These are phyloP conservation scores for Vannuccia rotundouncinata DNA, from an alignment of 2,888 invertebrate species.

Conservation along the genomic window DNA sequence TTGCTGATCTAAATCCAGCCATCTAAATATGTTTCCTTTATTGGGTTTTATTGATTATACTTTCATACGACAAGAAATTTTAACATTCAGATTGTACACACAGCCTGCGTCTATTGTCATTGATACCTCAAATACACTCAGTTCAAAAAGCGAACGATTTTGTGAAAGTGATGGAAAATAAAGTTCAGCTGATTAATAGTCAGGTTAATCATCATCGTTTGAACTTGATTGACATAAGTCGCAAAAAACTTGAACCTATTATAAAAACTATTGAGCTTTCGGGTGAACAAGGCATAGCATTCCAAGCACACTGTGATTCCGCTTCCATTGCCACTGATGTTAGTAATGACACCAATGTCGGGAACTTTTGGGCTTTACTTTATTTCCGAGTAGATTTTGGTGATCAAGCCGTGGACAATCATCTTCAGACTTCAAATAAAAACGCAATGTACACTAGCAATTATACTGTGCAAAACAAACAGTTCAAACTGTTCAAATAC, in stretches of 20 bases:
- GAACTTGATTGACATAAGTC: not conserved
- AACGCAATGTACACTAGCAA: not conserved
- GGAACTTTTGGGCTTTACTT: not conserved
- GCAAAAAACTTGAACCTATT: not conserved
- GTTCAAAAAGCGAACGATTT: constrained; percentile 3
- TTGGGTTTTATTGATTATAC: not conserved
- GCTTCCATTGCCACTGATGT: not conserved
- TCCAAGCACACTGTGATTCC: not conserved
- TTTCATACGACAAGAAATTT: too few relatives aligned
- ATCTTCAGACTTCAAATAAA: not conserved
- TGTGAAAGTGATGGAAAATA: constrained; percentile 11
- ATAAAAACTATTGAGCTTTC: not conserved
- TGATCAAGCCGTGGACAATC: not conserved
- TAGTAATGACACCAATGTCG: not conserved
- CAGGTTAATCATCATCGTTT: not conserved
- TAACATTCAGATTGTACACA: too few relatives aligned
- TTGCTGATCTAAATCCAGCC: not conserved
- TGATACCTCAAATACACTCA: too few relatives aligned
- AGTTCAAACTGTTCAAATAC: not conserved
- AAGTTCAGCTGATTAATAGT: not conserved
- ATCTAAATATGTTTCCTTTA: not conserved
- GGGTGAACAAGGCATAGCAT: not conserved
- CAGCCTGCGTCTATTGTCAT: too few relatives aligned
- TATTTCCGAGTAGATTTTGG: constrained; percentile 10
- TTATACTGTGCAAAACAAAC: constrained; percentile 6